Conservation (phyloP, 35 echinoderm and acorn worm species). For the Amphiura filiformis region DNA sequence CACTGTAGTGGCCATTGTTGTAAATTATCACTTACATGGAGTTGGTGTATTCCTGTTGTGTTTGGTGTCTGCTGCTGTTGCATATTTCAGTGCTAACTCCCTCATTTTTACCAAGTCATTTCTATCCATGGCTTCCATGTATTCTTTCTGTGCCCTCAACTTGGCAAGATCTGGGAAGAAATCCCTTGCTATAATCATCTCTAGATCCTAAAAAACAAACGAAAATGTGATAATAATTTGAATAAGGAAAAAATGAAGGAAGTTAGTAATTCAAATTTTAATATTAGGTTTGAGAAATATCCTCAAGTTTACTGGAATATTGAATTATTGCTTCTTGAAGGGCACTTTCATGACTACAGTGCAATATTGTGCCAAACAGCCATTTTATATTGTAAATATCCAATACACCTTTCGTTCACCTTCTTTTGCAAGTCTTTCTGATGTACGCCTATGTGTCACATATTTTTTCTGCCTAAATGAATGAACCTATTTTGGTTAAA, state of each 20-base stretch:
- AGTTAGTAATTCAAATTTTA: too few relatives aligned
- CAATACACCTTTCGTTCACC: too few relatives aligned
- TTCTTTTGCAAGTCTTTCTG: too few relatives aligned
- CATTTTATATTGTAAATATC: too few relatives aligned
- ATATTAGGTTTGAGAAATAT: not conserved
- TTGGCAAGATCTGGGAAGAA: constrained; percentile 91
- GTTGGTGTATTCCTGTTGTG: constrained; percentile 40
- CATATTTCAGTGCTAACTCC: constrained; percentile 85
- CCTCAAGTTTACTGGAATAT: not conserved
- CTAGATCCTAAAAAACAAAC: constrained; percentile 62
- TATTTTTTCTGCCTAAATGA: too few relatives aligned
- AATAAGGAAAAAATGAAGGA: too few relatives aligned
- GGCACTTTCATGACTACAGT: not conserved
- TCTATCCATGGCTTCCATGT: constrained; percentile 84
- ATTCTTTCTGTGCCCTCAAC: constrained; percentile 84
- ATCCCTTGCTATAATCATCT: constrained; percentile 95
- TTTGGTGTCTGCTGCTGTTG: constrained; percentile 38
- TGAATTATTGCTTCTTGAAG: not conserved
- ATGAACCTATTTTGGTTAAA: too few relatives aligned
- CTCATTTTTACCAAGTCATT: constrained; percentile 92
- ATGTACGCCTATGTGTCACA: too few relatives aligned
- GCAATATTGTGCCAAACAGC: too few relatives aligned
- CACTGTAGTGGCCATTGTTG: too few relatives aligned
- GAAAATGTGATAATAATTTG: not conserved
- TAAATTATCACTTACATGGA: constrained; percentile 31